Conservation (phyloP, 2,797 vertebrate species). For the Lacerta bilineata region DNA sequence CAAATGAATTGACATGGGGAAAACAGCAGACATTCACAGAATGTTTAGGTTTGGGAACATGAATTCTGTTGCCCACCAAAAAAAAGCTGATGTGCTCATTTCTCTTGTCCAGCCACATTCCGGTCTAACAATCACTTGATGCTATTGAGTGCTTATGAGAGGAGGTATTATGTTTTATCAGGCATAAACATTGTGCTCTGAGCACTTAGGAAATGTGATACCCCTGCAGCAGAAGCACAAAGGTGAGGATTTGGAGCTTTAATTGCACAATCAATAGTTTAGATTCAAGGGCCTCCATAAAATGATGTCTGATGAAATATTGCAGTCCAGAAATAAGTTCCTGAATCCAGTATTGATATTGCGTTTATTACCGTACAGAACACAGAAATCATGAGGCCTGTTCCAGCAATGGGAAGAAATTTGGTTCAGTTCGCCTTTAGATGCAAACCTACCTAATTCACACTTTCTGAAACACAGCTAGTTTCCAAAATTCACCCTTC, state of each 20-base stretch:
- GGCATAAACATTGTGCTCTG: not conserved
- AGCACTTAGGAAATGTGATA: not conserved
- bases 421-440: too few species aligned
- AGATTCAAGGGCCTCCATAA: not conserved
- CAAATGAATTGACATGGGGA: not conserved
- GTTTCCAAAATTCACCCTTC: too few species aligned
- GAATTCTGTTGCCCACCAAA: not conserved
- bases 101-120: constrained; percentile 4
- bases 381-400: not conserved
- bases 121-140: not conserved
- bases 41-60: not conserved
- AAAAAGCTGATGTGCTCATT: not conserved
- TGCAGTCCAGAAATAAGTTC: not conserved
- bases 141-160: not conserved
- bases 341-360: not conserved
- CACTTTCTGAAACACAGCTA: too few species aligned
- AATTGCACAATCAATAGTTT: not conserved
- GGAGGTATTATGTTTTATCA: not conserved
- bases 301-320: not conserved
- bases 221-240: not conserved
- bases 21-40: not conserved
- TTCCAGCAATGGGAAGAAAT: not conserved
- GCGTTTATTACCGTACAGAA: not conserved
- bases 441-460: too few species aligned
- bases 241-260: not conserved